Evolutionary conservation across 1,140 invertebrate genomes (phyloP).

Genomic region (Onthophagus taurus): DNA sequence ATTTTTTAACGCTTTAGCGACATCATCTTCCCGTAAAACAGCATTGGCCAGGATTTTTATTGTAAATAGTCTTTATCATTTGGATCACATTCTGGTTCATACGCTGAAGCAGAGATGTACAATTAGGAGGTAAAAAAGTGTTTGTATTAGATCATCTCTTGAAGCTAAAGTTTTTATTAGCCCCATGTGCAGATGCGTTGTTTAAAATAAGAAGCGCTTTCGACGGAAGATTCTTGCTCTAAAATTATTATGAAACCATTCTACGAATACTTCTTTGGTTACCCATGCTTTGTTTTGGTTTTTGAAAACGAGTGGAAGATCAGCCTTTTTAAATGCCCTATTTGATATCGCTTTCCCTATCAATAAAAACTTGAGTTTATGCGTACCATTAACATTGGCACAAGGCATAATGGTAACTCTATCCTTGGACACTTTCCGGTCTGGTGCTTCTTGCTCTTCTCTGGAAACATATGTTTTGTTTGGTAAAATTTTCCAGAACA

Average conservation of each 20-base stretch:
- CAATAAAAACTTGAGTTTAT: constrained; percentile 25
- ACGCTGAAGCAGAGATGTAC: constrained; percentile 39
- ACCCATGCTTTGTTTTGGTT: constrained; percentile 4
- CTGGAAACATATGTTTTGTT: constrained; percentile 28
- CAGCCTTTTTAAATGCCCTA: constrained; percentile 1
- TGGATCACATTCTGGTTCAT: constrained; percentile 36
- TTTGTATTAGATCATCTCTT: constrained; percentile 1
- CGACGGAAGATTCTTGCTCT: constrained; percentile 33
- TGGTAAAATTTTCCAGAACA: constrained; percentile 29
- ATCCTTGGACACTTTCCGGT: constrained; percentile 32
- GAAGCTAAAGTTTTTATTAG: constrained; percentile 9
- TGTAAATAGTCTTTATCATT: constrained; percentile 1
- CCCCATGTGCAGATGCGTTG: constrained; percentile 25
- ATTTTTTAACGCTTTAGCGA: not conserved
- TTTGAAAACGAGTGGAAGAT: not conserved
- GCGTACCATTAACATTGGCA: constrained; percentile 33
- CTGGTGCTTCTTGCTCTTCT: constrained; percentile 24
- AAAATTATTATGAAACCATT: constrained; percentile 35
- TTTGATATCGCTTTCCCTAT: not conserved
- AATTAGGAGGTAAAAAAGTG: constrained; percentile 40
- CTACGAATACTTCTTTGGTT: constrained; percentile 7
- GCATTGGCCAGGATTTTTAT: not conserved
- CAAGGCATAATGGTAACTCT: constrained; percentile 34
- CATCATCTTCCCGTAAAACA: not conserved
- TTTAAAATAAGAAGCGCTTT: constrained; percentile 36